These are phyloP conservation scores for Halesus radiatus DNA, from an alignment of 1,140 invertebrate species.

Conservation along the genomic window DNA sequence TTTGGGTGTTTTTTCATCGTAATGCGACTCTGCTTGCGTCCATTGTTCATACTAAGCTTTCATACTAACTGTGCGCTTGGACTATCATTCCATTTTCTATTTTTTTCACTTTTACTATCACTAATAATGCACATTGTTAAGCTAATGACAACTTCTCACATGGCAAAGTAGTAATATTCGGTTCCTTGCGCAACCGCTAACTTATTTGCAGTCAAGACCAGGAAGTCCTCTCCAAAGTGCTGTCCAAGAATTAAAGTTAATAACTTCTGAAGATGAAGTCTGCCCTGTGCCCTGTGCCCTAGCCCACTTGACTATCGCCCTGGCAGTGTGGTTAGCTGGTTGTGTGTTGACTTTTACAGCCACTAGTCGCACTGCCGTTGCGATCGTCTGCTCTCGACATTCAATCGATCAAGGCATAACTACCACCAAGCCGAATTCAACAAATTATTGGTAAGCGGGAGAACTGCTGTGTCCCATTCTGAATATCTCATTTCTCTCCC, in stretches of 20 bases:
- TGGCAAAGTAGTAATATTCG: background rate
- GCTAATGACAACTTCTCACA: too few species aligned
- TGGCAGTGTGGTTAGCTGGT: slow-evolving; percentile 99
- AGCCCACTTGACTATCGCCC: slow-evolving; percentile 69
- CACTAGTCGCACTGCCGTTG: slow-evolving; percentile 94
- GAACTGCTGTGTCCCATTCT: background rate
- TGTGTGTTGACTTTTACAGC: slow-evolving; percentile 89
- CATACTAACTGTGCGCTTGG: background rate
- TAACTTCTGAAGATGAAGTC: too few species aligned
- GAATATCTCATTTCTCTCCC: background rate
- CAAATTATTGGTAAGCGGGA: slow-evolving; percentile 8
- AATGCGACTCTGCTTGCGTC: too few species aligned
- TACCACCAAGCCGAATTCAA: background rate
- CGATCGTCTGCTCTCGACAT: slow-evolving; percentile 64
- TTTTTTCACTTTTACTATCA: background rate
- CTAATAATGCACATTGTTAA: background rate
- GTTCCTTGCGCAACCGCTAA: background rate
- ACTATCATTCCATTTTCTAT: background rate
- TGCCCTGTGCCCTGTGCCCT: background rate
- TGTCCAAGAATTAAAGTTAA: too few species aligned
- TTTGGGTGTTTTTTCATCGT: too few species aligned
- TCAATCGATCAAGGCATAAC: background rate
- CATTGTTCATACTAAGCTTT: background rate
- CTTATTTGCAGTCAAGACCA: background rate
- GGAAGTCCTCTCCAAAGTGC: background rate